phyloP scores from a whole-genome alignment of 2,888 invertebrate genomes.

The Periphyllus acericola region DNA sequence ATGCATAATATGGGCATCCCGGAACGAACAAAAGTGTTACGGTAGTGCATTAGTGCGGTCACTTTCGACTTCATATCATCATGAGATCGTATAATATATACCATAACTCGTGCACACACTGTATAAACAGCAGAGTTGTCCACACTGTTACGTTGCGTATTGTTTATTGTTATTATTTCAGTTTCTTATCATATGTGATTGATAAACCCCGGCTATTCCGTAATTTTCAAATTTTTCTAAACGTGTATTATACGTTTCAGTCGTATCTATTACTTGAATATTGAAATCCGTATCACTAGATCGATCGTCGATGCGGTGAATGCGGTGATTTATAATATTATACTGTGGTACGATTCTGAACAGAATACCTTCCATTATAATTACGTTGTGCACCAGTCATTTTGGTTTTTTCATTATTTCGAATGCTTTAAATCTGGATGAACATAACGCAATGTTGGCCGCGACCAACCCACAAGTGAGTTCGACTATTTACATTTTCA shows the following conservation, averaged over 20 bases:
- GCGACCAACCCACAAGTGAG: constrained; percentile 87
- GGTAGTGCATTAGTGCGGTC: background rate
- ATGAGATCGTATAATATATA: background rate
- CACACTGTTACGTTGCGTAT: background rate
- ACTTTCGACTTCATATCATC: background rate
- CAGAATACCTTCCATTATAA: too few relatives aligned
- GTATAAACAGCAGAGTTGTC: background rate
- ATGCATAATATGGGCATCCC: background rate
- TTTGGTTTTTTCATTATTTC: background rate
- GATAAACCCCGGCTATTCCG: constrained; percentile 19
- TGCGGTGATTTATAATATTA: too few relatives aligned
- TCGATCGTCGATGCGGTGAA: too few relatives aligned
- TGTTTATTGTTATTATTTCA: constrained; percentile 28
- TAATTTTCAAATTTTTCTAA: constrained; percentile 34
- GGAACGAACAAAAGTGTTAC: constrained; percentile 37
- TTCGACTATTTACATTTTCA: constrained; percentile 8
- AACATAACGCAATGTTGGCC: constrained; percentile 85
- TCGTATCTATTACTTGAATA: too few relatives aligned
- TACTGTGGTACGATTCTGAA: too few relatives aligned
- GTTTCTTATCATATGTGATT: background rate
- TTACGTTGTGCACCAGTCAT: background rate
- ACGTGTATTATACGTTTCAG: background rate
- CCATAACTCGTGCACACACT: background rate
- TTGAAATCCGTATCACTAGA: background rate
- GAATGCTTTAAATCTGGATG: constrained; percentile 80